Base-by-base conservation (phyloP, 2,888 invertebrate genomes). In the Leptinotarsa rubiginosa region DNA sequence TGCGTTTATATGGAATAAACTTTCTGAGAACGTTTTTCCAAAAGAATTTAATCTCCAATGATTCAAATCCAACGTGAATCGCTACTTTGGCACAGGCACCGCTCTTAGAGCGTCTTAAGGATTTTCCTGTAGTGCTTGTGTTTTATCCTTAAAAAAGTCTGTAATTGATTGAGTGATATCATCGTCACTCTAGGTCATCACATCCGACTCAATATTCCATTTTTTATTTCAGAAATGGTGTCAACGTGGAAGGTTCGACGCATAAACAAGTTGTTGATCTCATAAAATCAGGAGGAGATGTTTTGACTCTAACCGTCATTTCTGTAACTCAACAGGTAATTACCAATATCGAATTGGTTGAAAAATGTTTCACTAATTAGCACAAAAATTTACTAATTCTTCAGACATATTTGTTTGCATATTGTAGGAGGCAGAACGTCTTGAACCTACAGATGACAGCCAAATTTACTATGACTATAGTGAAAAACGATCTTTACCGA, bases 181-280 rank as follows among this genome's bases (percentile, higher is more conserved):
- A n/a, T 18, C 20, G 59, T 20, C 15, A 25, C 59, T 59, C 59
- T n/a, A 15, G 59, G 25, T 16, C 25, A 15, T 25, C 31, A 25
- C 25, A 62, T 62, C 22, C 2, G 41, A 41, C 41, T 41, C 10
- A 10, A 41, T 10, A 10, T n/a, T 41, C 69, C 2, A 59, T 72
- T 64, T 66, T 69, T 76, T 87, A 81, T 92, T 92, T n/a, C 90
- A 98, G 99, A 80, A 99, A 99, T 91, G 96, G 96, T 81, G 95
- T 96, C 78, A 98, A 96, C 89, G 99, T 99, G 16, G 99, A 99
- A 90, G 99, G 99, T 68, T 95, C 99, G n/a, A 99, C 99, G 56
- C 99, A 99, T 89, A 97, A 98, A 85, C 98, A 99, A 90, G 99
- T 99, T 78, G 99, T 99, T 64, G 99, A 99, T 89, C 92, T 99